A percentile compares a stretch with the other conserved stretches of the same genome.
phyloP scores from a whole-genome alignment of 2,888 invertebrate species.

The Dolichomitus sp. region DNA sequence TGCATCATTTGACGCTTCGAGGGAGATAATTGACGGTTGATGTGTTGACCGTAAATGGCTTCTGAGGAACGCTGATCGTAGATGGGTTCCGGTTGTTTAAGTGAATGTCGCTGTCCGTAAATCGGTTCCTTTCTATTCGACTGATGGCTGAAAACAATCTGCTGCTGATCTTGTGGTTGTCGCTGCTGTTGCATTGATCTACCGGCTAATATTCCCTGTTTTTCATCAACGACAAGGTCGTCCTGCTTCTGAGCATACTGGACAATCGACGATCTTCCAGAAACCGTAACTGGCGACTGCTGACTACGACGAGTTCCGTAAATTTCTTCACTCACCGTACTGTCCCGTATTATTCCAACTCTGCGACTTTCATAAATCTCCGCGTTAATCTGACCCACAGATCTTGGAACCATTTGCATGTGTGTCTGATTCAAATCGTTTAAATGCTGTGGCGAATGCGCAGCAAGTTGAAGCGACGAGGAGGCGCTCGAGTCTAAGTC shows the following conservation, averaged over 20 bases:
- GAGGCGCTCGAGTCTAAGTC: slow-evolving; percentile 20
- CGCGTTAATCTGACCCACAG: slow-evolving; percentile 35
- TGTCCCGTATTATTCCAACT: slow-evolving; percentile 28
- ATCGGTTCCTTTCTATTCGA: slow-evolving; percentile 46
- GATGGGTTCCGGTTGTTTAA: slow-evolving; percentile 67
- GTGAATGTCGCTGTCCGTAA: slow-evolving; percentile 52
- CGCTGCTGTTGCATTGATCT: slow-evolving; percentile 38
- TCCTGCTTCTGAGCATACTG: slow-evolving; percentile 25
- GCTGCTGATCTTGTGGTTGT: slow-evolving; percentile 43
- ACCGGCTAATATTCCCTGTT: slow-evolving; percentile 8
- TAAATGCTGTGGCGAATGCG: slow-evolving; percentile 25
- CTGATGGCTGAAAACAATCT: slow-evolving; percentile 43
- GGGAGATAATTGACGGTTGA: slow-evolving; percentile 76
- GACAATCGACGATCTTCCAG: slow-evolving; percentile 20
- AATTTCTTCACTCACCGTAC: slow-evolving; percentile 50
- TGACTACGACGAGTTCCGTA: slow-evolving; percentile 49
- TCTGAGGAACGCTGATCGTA: slow-evolving; percentile 74
- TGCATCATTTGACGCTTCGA: slow-evolving; percentile 81
- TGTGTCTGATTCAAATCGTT: slow-evolving; percentile 47
- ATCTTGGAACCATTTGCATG: slow-evolving; percentile 7
- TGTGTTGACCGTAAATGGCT: slow-evolving; percentile 67
- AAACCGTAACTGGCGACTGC: slow-evolving; percentile 30
- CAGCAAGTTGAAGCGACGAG: slow-evolving; percentile 23
- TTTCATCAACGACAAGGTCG: slow-evolving; percentile 15
- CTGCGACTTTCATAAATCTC: slow-evolving; percentile 59